Evolutionary conservation across 2,113 vertebrate genomes (phyloP).

Genomic region (Narcine bancroftii): DNA sequence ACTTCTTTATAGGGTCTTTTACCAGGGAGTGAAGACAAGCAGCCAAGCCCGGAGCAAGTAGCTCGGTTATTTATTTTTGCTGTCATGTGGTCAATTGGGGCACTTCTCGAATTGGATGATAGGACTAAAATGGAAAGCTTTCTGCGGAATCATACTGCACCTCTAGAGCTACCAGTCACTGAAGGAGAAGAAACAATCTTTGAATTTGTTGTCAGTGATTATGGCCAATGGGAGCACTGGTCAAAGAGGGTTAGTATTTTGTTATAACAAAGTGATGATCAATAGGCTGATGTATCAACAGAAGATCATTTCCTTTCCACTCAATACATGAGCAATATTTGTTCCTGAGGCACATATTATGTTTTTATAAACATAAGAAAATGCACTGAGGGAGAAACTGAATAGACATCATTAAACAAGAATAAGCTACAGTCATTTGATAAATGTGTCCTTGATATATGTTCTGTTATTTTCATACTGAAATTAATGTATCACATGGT

Average conservation of each 20-base stretch:
- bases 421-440: neutral
- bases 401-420: neutral
- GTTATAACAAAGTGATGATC: neutral
- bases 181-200: constrained; percentile 66
- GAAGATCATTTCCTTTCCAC: neutral
- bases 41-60: constrained; percentile 48
- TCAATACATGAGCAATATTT: neutral
- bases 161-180: constrained; percentile 59
- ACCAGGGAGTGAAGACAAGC: constrained; percentile 54
- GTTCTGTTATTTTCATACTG: neutral
- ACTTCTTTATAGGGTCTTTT: constrained; percentile 61
- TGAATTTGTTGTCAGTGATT: constrained; percentile 60
- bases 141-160: constrained; percentile 50
- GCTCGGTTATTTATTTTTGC: constrained; percentile 64
- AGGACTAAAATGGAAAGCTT: constrained; percentile 68
- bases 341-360: neutral
- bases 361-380: neutral
- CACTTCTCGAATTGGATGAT: constrained; percentile 67
- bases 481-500: no score
- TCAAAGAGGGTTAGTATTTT: constrained; percentile 56
- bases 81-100: constrained; percentile 72
- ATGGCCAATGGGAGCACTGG: constrained; percentile 73
- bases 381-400: neutral
- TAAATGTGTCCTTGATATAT: neutral
- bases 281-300: neutral